Evolutionary conservation across 37 sponge, comb jelly and placozoan genomes (phyloP).

Genomic region (Bolinopsis microptera): DNA sequence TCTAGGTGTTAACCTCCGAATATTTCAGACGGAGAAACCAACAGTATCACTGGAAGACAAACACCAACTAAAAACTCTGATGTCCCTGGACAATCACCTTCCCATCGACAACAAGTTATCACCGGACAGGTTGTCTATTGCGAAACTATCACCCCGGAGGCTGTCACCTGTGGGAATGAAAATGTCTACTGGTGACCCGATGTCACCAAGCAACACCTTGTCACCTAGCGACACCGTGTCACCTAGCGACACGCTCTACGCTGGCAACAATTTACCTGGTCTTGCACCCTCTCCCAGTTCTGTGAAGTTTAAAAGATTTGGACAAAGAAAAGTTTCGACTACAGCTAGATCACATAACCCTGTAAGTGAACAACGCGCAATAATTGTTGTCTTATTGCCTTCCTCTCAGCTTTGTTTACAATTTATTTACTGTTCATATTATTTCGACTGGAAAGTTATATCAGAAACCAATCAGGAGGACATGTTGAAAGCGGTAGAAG

Average conservation of each 20-base stretch:
- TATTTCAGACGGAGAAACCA: neutral
- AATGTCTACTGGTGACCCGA: neutral
- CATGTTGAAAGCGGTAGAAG: neutral
- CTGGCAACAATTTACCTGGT: neutral
- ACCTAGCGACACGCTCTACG: neutral
- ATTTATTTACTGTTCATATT: too few relatives aligned
- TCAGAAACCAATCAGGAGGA: neutral
- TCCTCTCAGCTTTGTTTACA: too few relatives aligned
- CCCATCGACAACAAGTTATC: neutral
- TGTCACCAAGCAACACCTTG: neutral
- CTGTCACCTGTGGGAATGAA: neutral
- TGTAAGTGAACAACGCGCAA: too few relatives aligned
- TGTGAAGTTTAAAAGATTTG: slow-evolving; percentile 43
- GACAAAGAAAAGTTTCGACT: neutral
- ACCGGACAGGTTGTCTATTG: too few relatives aligned
- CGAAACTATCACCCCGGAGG: neutral
- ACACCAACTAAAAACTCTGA: neutral
- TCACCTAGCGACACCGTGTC: neutral
- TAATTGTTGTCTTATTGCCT: too few relatives aligned
- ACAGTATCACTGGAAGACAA: neutral
- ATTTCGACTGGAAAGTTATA: too few relatives aligned
- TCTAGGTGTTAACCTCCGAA: too few relatives aligned
- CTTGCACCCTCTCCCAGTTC: neutral
- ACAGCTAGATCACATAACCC: neutral
- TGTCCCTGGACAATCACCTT: neutral